Percentiles rank a stretch among this genome's conserved stretches.
These are phyloP conservation scores for Tadarida brasiliensis DNA, from an alignment of 2,797 vertebrate species.

Conservation along the genomic window DNA sequence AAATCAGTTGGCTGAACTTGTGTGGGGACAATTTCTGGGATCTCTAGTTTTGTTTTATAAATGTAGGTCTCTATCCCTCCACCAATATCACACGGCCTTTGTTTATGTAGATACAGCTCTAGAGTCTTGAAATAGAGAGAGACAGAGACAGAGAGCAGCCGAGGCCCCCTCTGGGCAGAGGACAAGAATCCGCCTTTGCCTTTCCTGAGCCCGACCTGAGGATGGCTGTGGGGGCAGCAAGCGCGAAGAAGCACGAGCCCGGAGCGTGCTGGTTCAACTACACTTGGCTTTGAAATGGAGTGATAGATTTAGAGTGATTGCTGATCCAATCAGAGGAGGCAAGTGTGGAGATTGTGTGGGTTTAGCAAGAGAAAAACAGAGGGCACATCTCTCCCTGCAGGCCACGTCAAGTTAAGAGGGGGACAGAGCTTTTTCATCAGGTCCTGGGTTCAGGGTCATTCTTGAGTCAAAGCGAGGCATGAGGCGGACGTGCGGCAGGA, in stretches of 20 bases:
- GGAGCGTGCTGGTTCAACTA: neutral
- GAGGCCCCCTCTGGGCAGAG: neutral
- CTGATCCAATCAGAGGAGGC: constrained; percentile 64
- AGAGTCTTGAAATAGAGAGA: neutral
- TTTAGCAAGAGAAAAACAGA: neutral
- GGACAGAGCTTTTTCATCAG: neutral
- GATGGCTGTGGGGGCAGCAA: neutral
- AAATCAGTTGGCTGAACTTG: no score
- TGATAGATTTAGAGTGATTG: constrained; percentile 65
- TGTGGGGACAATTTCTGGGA: neutral
- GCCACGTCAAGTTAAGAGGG: neutral
- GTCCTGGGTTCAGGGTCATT: neutral
- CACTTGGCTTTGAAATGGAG: constrained; percentile 30
- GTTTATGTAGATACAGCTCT: neutral
- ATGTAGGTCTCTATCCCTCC: neutral
- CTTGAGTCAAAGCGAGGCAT: fast-evolving
- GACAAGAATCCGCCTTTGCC: fast-evolving
- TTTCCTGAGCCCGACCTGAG: neutral
- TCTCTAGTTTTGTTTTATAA: neutral
- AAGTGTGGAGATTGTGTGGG: neutral
- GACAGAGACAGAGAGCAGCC: neutral
- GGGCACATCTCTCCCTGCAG: neutral
- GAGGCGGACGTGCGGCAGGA: neutral
- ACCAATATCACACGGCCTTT: neutral
- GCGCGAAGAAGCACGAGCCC: neutral